phyloP scores from a whole-genome alignment of 2,888 invertebrate species.

The Junonia oenone region DNA sequence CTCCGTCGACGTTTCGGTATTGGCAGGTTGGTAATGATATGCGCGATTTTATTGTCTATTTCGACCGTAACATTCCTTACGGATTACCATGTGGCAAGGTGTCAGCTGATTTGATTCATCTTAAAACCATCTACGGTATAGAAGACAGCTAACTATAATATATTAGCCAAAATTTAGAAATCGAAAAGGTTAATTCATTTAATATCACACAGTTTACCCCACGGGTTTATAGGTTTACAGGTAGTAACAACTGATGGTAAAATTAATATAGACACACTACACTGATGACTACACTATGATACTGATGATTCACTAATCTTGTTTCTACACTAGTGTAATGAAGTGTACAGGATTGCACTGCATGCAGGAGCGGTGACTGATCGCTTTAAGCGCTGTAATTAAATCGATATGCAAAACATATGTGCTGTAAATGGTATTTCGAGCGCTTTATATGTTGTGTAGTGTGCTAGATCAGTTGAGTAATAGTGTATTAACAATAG shows the following conservation, averaged over 20 bases:
- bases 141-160: no score
- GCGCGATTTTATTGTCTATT: constrained; percentile 21
- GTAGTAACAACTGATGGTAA: no score
- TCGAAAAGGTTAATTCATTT: no score
- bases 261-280: background rate
- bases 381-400: constrained; percentile 3
- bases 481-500: constrained; percentile 35
- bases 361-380: constrained; percentile 6
- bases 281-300: no score
- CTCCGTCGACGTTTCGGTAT: constrained; percentile 41
- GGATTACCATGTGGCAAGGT: constrained; percentile 1
- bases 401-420: constrained; percentile 2
- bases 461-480: constrained; percentile 37
- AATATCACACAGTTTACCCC: no score
- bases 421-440: constrained; percentile 7
- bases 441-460: constrained; percentile 2
- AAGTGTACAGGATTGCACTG: constrained; percentile 48
- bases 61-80: constrained; percentile 19
- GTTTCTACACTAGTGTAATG: constrained; percentile 61
- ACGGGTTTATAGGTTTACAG: no score
- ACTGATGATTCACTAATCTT: constrained; percentile 47
- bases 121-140: background rate
- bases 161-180: no score
- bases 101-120: constrained; percentile 8
- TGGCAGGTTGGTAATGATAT: constrained; percentile 32